Evolutionary conservation across 92 coral and sea anemone genomes (phyloP), one percentile per base, ranked within the genome.

Genomic region (Metridium senile): DNA sequence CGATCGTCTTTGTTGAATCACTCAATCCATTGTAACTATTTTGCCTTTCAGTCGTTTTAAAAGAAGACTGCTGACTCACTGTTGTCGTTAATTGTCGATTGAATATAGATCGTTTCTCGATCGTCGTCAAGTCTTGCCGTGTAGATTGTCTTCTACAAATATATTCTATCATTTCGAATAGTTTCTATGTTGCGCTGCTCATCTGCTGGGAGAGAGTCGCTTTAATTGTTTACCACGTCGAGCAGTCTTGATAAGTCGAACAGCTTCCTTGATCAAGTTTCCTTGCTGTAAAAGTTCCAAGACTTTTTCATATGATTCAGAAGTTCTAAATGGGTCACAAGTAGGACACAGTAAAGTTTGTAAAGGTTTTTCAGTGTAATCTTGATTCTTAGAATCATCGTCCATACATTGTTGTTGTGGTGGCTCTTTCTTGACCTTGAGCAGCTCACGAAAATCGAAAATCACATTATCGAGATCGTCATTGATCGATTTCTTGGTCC

Each of bases 231-330:
- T 91, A 77, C 85, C 72, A 43, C 93, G 82, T 27, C 81, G 47
- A 27, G 88, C 70, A 26, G 85, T 66, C 59, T 85, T 85, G 82
- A 91, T 25, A 43, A 93, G 75, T 43, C 90, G 87, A 34, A 91
- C 97, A 1, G 97, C 97, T 69, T 91, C 97, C 49, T 91, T 91
- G 68, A 91, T 91, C 68, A 91, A 72, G 74, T 65, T 91, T 10
- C 97, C 90, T 66, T 87, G 90, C 30, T 88, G 93, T 28, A 91
- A 33, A 7, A 91, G 86, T 66, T 91, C 97, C 84, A 91, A 70
- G 0, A 91, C 76, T 27, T 78, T 63, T 63, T 77, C 91, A 72
- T 88, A 91, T 7, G 97, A 91, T 31, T 88, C 83, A 76, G 97
- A 82, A 45, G 89, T 80, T 82, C 91, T 88, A 51, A 91, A 81